Evolutionary conservation across 2,888 invertebrate species (phyloP), one percentile per base, ranked within the genome.

Genomic region (Nemotelus pantherinus): DNA sequence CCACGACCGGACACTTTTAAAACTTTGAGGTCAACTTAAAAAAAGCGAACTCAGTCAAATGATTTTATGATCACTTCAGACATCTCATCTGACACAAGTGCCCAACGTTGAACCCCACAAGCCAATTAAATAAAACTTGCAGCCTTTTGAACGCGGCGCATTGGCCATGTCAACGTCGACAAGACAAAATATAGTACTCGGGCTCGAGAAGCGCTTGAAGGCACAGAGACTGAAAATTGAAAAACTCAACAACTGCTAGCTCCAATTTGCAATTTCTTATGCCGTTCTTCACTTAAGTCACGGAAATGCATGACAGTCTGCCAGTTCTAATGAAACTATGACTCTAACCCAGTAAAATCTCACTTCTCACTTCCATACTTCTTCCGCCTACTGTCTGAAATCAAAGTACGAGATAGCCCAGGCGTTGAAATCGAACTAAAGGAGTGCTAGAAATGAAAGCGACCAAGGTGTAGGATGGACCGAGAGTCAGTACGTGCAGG

Each of bases 281-380:
- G 10, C 58, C 47, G 71, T 39, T n/a, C 47, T 72, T 58, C 10
- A 72, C 0, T 39, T 4, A 53, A 68, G 58, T 58, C 60, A 58
- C 72, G 72, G 58, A 60, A 47, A 60, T 74, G 48, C 74, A 63
- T 60, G 60, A 63, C 74, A 74, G 74, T 41, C 60, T 63, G 74
- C 63, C 74, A 60, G 10, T 10, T 72, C 58, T 72, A 72, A 72
- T 72, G 58, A 72, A 47, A 43, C 74, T 25, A 63, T 41, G 60
- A 41, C 63, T 50, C 58, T 47, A 58, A 25, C 25, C 25, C 25
- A 25, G 25, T 25, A 25, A 25, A 25, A 25, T 25, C 25, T 25
- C 25, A 25, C 25, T 25, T 25, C 25, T 25, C 25, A 25, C 25
- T 25, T 25, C 25, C 25, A 25, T 25, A 25, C 25, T 25, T 25